These are phyloP conservation scores for Bubo bubo DNA, from an alignment of 2,113 vertebrate species.

Conservation along the genomic window DNA sequence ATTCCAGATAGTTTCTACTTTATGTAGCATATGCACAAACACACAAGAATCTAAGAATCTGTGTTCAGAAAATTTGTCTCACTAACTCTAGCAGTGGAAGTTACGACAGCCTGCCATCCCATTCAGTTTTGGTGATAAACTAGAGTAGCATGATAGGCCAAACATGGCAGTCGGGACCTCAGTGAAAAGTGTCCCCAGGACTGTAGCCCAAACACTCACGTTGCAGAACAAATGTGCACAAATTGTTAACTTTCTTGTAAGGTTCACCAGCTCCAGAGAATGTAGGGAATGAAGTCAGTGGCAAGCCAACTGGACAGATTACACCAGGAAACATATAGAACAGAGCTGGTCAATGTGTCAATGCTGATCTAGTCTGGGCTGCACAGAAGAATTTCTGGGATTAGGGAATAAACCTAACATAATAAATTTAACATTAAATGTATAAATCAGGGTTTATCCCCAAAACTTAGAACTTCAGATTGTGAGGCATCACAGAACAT, in stretches of 20 bases:
- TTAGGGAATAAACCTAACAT: not conserved
- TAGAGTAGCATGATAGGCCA: not conserved
- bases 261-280: not conserved
- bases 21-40: not conserved
- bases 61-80: not conserved
- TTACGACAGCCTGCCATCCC: too few relatives aligned
- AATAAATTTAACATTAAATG: not conserved
- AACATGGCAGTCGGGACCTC: fast-evolving
- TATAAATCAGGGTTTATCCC: not conserved
- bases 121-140: not conserved
- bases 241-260: not conserved
- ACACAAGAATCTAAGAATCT: not conserved
- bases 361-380: not conserved
- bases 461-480: not conserved
- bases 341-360: not conserved
- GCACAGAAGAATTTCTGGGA: not conserved
- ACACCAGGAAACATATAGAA: not conserved
- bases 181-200: not conserved
- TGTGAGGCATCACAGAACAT: not conserved
- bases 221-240: not conserved
- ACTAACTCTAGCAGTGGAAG: not conserved
- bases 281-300: fast-evolving
- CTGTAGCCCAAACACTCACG: not conserved
- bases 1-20: not conserved
- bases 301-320: not conserved